Evolutionary conservation across 2,797 vertebrate species (phyloP), one percentile per base, ranked within the genome.

Genomic region (Oceanodroma leucorhoa): DNA sequence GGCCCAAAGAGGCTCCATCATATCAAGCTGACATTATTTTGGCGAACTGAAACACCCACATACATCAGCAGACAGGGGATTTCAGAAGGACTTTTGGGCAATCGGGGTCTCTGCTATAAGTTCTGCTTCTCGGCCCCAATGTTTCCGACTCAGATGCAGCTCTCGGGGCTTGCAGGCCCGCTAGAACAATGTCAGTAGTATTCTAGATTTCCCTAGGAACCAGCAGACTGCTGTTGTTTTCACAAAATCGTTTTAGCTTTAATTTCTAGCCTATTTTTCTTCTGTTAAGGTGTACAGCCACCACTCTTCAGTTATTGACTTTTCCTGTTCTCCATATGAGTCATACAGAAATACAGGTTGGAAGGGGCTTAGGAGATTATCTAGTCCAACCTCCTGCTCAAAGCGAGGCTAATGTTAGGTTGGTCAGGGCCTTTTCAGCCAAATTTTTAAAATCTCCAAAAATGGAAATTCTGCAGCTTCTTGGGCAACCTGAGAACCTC

Each of bases 21-120:
- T 3, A 26, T 16, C 32, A 26, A 67, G 69, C 34, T 3, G 1
- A 21, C 0, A 0, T n/a, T n/a, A 21, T 61, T 85, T 34, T 80
- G 64, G 26, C 3, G 1, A 48, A 20, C 18, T 54, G 51, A 40
- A 70, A n/a, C 46, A 26, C 46, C 13, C 41, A n/a, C 14, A 2
- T 26, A 5, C 46, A 69, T 62, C 32, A 91, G 77, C 70, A 85
- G n/a, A 53, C 1, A 2, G 10, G 27, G 27, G 24, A 8, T 62
- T 87, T 84, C 2, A 1, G 46, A 81, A 76, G 62, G n/a, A 40
- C 38, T 89, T 64, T 0, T 1, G 32, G 40, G 14, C 55, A 83
- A 0, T 53, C 4, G 4, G 46, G 54, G 48, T 55, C 57, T 75
- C 40, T 78, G 38, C 38, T 64, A 9, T 34, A 65, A 72, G 41